Conservation (phyloP, 2,113 vertebrate species). For the Clupea harengus region DNA sequence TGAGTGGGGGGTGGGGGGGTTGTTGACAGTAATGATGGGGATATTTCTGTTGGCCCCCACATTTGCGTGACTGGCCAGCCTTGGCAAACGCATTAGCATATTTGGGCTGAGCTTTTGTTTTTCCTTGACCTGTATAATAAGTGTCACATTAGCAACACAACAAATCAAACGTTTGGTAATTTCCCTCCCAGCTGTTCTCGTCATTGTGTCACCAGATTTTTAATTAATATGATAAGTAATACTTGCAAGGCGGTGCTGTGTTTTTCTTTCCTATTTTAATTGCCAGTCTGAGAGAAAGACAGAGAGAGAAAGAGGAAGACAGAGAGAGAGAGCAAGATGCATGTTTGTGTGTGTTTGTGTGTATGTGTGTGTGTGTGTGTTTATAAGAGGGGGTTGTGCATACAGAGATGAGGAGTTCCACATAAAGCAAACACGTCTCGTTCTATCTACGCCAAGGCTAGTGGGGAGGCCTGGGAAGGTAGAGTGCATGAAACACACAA, state of each 20-base stretch:
- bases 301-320: slow-evolving; percentile 48
- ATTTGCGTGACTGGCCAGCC: slow-evolving; percentile 82
- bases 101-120: slow-evolving; percentile 88
- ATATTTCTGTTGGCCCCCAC: slow-evolving; percentile 73
- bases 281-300: slow-evolving; percentile 63
- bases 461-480: not conserved
- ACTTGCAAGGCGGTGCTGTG: slow-evolving; percentile 90
- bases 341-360: slow-evolving; percentile 3
- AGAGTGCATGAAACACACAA: not conserved
- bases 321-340: not conserved
- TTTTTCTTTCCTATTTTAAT: slow-evolving; percentile 69
- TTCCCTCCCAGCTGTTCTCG: slow-evolving; percentile 93
- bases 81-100: slow-evolving; percentile 86
- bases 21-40: slow-evolving; percentile 71
- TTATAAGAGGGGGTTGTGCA: not conserved
- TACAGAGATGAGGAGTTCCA: not conserved
- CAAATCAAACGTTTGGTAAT: slow-evolving; percentile 97
- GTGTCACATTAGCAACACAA: slow-evolving; percentile 99
- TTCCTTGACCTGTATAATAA: slow-evolving; percentile 97
- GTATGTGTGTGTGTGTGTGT: slow-evolving; percentile 35
- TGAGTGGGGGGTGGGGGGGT: slow-evolving; percentile 44
- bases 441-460: not conserved
- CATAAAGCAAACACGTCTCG: not conserved
- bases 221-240: slow-evolving; percentile 99
- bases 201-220: slow-evolving; percentile 94